Evolutionary conservation across 2,797 vertebrate species (phyloP), one percentile per base, ranked within the genome.

Genomic region (Sebastes kiyomatsui): DNA sequence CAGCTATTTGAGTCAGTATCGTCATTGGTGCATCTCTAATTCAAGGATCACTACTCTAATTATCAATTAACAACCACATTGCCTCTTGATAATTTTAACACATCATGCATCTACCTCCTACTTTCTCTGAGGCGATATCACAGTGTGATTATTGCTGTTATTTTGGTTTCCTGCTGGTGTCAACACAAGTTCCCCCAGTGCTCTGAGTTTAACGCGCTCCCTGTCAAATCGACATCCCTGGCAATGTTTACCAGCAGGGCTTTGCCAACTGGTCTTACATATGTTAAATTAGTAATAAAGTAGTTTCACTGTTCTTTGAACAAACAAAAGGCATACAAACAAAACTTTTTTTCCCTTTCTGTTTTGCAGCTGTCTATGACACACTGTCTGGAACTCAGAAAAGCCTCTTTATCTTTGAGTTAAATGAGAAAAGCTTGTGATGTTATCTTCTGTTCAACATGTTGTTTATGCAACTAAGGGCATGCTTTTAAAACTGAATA

Each of bases 101-200:
- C 61, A 20, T 49, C 46, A 49, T 8, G 22, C 1, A 0, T 77
- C 38, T 82, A 49, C 65, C 70, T 81, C 49, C 25, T 22, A n/a
- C 56, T 76, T 72, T 78, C 12, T 67, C 32, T 23, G 25, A 74
- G 52, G 25, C 3, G 3, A 70, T 71, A 75, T 58, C 35, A 62
- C 72, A 30, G 56, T 67, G 61, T 56, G 77, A 84, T 72, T 78
- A 76, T 72, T 77, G 69, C 79, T 80, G 80, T 87, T 90, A 82
- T 42, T 77, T 83, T 79, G 20, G 68, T 68, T 67, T 74, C 52
- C 67, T 52, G 73, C 69, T 73, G 69, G 46, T 83, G 72, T 84
- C 77, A 73, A 72, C 66, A 27, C 11, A 60, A 82, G 67, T 69
- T 79, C 67, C 62, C 20, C 20, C 20, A 27, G 20, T 32, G 11